Evolutionary conservation across 92 coral and sea anemone genomes (phyloP), one percentile per base, ranked within the genome.

Genomic region (Phenganax stokvisi): DNA sequence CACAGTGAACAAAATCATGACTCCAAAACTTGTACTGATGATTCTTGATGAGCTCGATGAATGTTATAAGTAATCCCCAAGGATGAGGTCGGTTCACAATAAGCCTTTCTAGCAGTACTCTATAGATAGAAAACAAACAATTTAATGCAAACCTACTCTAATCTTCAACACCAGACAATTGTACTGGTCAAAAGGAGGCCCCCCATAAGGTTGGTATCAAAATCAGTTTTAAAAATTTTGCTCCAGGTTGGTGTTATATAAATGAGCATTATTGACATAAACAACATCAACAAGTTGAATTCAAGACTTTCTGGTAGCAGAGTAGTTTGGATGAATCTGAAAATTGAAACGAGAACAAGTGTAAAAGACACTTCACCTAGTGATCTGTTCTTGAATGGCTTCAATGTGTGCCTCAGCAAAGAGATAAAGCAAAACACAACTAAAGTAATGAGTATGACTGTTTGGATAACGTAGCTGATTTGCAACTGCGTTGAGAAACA

Each of bases 11-110:
- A 73, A 94, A 94, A 87, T 94, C 97, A 79, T 94, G 98, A 11
- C 94, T 94, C 98, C 98, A 94, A 76, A 94, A 94, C 91, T 94
- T 94, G 89, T 94, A 94, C 72, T 94, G 98, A 67, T 94, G 98
- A 80, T 94, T 94, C 86, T 94, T 94, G 77, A 94, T 94, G 57
- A 94, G 90, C 82, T 94, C 98, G 60, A 94, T 94, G 81, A 94
- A 94, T 51, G 98, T 94, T 74, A 94, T 94, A 69, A 94, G 90
- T 3, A 94, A 89, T n/a, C 98, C 98, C 98, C 98, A 94, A 0
- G 98, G 98, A 81, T 94, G 98, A 16, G 98, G 98, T 28, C 98
- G 77, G 87, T 94, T 94, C 28, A 94, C 98, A 13, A 94, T 94
- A 74, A 94, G 86, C 20, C 98, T 87, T 79, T 94, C 98, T 74